Conservation (phyloP, 2,797 vertebrate genomes). For the Neosalanx taihuensis region DNA sequence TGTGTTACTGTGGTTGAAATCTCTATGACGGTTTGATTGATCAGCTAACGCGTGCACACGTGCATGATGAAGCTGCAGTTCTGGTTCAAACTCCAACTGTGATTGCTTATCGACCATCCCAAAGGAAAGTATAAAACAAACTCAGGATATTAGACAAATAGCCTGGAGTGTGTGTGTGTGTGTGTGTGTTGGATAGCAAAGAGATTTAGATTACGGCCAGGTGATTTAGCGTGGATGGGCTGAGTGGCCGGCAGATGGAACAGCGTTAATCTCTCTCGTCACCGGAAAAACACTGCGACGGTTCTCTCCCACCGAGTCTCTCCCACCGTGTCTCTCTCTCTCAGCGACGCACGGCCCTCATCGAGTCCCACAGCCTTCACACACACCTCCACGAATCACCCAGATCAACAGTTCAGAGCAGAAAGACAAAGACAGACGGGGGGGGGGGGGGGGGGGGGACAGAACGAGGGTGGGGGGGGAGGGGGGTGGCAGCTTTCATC, state of each 20-base stretch:
- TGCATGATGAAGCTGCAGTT: not conserved
- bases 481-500: too few relatives aligned
- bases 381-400: constrained; percentile 12
- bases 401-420: not conserved
- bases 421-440: not conserved
- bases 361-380: not conserved
- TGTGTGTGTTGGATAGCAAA: not conserved
- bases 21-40: not conserved
- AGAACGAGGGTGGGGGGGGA: not conserved
- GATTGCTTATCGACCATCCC: constrained; percentile 29
- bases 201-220: not conserved
- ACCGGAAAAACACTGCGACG: not conserved
- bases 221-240: not conserved
- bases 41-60: not conserved
- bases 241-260: constrained; percentile 54
- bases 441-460: too few relatives aligned
- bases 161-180: not conserved
- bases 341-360: not conserved
- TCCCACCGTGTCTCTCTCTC: not conserved
- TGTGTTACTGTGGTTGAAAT: not conserved
- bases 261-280: constrained; percentile 35
- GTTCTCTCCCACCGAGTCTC: constrained; percentile 6
- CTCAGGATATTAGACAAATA: not conserved
- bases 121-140: not conserved
- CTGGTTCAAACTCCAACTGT: constrained; percentile 9